Base-by-base conservation (phyloP, 2,888 invertebrate genomes). In the Parelbella ahira region DNA sequence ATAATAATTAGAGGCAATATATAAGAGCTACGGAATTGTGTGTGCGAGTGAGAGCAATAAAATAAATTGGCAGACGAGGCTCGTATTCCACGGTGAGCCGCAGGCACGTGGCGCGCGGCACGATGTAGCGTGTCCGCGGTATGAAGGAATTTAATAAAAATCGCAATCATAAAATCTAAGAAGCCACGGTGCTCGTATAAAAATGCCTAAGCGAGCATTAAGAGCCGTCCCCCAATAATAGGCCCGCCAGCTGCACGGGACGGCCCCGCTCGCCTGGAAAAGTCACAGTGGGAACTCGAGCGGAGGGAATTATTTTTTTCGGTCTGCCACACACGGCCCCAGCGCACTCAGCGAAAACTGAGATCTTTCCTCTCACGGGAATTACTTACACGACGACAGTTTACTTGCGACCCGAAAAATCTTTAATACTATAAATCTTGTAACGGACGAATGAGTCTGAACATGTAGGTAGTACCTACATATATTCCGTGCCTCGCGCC, bases 171-270 rank as follows among this genome's bases (percentile, higher is more conserved):
- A 86, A 86, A 83, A 86, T 79, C 77, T 82, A 78, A 77, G 74
- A 70, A 69, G 41, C 27, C 12, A 34, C 33, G 80, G 71, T 69
- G 63, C 70, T 73, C 77, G 76, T 80, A 86, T 86, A 84, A 84
- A 84, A 86, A 84, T 83, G 80, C 77, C 79, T 81, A 82, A 83
- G 82, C 67, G 73, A 76, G 80, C 79, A 83, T 86, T 87, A 82
- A 80, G 83, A 79, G 66, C 76, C 72, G 80, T 75, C 82, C 86
- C 84, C 82, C 78, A 81, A 86, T 84, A 86, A 86, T 81, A 82
- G 76, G 82, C 72, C 77, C 83, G 86, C 83, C 87, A 86, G 84
- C 84, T 87, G 87, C 80, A 82, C 77, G 78, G 77, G 81, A 86
- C 41, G 39, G 39, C 32, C 39, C 28, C 84, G 82, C 77, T 73